Base-by-base conservation (phyloP, 2,113 vertebrate species). In the Reinhardtius hippoglossoides region DNA sequence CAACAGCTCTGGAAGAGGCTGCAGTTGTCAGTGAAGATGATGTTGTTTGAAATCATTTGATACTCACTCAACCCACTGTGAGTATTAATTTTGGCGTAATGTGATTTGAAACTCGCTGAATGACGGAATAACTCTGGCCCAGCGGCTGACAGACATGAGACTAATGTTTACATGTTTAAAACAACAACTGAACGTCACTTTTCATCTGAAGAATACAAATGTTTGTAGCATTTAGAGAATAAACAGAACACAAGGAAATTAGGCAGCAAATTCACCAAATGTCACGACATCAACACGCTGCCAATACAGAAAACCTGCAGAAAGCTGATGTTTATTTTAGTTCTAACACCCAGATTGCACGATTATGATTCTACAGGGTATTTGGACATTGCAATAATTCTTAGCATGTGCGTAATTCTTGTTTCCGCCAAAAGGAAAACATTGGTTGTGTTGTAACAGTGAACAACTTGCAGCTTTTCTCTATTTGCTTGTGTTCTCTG, bases 1-100 rank as follows among this genome's bases (percentile, higher is more conserved):
- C 54, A 80, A 62, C 65, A 48, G 66, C 59, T 65, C 42, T 65
- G 74, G 52, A 69, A 12, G 40, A 42, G 13, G 52, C 23, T 31
- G 66, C 16, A 58, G 46, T 23, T 59, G 15, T 72, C 52, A 20
- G 31, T 71, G 46, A 18, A 64, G 69, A 31, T 48, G 16, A 63
- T 48, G 46, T 37, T 44, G 12, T 69, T 67, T 75, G 23, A 52
- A 54, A 42, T 55, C 0, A 64, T 68, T 42, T 42, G 40, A 42
- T 42, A 42, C 40, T 42, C 14, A 76, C 50, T 62, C 50, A 74
- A 50, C 27, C 27, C 16, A 50, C 15, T 52, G 5, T 63, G 44
- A 40, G 5, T 61, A 40, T 52, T 27, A 23, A 48, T 48, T 48
- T 48, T 40, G 31, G 14, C 0, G 40, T 42, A 42, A 42, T 42